Evolutionary conservation across 2,113 vertebrate species (phyloP).

Genomic region (Ginglymostoma cirratum): DNA sequence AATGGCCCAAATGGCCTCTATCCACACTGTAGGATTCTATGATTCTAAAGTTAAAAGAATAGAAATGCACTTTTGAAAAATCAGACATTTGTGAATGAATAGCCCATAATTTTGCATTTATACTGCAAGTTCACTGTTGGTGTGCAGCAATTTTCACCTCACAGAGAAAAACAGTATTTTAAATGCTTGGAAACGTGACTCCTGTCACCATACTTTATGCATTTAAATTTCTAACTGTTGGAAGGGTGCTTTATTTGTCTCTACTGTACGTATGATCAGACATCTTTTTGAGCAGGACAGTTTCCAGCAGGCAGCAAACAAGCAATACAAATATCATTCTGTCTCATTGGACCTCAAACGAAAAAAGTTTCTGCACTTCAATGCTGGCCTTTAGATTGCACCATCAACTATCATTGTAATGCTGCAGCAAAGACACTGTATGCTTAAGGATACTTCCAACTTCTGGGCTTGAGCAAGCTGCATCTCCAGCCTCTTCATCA

Average conservation of each 20-base stretch:
- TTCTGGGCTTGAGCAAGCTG: too few relatives aligned
- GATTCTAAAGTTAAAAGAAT: background rate
- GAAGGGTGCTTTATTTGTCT: background rate
- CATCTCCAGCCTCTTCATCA: too few relatives aligned
- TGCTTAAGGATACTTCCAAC: too few relatives aligned
- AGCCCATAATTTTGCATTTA: background rate
- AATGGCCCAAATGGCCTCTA: too few relatives aligned
- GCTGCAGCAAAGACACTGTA: too few relatives aligned
- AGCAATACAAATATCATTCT: background rate
- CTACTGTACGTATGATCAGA: background rate
- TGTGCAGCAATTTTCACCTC: background rate
- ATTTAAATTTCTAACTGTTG: background rate
- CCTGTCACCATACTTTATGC: background rate
- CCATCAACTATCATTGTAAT: too few relatives aligned
- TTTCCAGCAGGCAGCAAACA: background rate
- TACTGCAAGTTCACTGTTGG: background rate
- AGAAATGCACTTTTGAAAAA: background rate
- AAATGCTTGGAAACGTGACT: background rate
- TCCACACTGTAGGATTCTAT: too few relatives aligned
- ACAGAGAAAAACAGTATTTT: background rate
- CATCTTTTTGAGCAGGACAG: background rate
- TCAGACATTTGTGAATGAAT: background rate
- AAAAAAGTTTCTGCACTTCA: too few relatives aligned
- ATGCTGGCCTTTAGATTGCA: too few relatives aligned
- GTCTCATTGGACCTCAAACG: background rate